Percentiles rank a stretch among this genome's conserved stretches.
phyloP scores from a whole-genome alignment of 2,888 invertebrate genomes.

The Hirudinaria manillensis region DNA sequence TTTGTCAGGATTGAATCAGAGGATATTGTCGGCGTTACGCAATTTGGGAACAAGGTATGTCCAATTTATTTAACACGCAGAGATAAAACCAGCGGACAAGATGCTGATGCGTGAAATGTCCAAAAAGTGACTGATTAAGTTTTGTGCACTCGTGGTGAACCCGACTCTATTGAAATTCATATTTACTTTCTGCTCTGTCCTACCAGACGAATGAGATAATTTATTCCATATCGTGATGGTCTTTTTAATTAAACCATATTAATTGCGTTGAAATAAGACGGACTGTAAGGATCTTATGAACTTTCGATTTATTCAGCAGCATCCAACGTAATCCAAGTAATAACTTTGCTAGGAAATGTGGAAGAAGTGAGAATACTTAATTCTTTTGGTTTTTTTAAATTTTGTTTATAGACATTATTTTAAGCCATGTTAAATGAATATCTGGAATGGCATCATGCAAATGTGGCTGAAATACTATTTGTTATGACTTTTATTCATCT shows the following conservation, averaged over 20 bases:
- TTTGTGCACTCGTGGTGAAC: constrained; percentile 6
- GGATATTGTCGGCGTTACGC: background rate
- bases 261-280: background rate
- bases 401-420: too few relatives aligned
- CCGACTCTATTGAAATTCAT: constrained; percentile 7
- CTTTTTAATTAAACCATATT: background rate
- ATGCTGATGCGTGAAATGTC: background rate
- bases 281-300: background rate
- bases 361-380: background rate
- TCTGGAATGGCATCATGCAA: too few relatives aligned
- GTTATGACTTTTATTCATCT: too few relatives aligned
- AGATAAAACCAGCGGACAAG: background rate
- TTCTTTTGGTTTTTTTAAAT: too few relatives aligned
- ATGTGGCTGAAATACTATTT: too few relatives aligned
- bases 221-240: background rate
- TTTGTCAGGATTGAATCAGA: too few relatives aligned
- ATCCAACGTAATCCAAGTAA: background rate
- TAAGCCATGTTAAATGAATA: too few relatives aligned
- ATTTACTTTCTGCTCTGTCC: background rate
- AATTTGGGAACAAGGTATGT: constrained; percentile 8
- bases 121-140: background rate
- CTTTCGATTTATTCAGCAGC: too few relatives aligned
- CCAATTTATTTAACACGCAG: constrained; percentile 8
- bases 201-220: background rate
- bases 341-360: background rate